Percentiles rank a stretch among this genome's conserved stretches.
These are phyloP conservation scores for Orthonevra nobilis DNA, from an alignment of 2,888 invertebrate species.

Conservation along the genomic window DNA sequence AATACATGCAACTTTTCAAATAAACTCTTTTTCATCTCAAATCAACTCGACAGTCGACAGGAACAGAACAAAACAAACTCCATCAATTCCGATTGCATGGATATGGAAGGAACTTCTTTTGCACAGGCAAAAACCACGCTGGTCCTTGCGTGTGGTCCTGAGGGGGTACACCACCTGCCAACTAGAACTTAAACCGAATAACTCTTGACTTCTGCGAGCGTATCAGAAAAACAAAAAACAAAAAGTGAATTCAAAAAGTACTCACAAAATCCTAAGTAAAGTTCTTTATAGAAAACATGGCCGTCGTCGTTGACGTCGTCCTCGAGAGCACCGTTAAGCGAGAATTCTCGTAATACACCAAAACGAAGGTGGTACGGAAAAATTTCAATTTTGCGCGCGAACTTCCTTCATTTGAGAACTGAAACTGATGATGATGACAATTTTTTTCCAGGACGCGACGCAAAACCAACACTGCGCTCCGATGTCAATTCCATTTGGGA, in stretches of 20 bases:
- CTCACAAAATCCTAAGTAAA: slow-evolving; percentile 13
- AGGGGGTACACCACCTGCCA: background rate
- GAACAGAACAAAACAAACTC: slow-evolving; percentile 32
- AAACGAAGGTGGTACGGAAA: slow-evolving; percentile 12
- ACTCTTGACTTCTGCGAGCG: slow-evolving; percentile 25
- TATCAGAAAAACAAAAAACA: background rate
- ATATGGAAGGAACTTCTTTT: slow-evolving; percentile 1
- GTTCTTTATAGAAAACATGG: too few relatives aligned
- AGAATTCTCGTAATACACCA: too few relatives aligned
- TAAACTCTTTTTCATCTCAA: slow-evolving; percentile 40
- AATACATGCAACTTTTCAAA: slow-evolving; percentile 33
- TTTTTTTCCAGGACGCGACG: slow-evolving; percentile 17
- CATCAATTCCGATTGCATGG: slow-evolving; percentile 39
- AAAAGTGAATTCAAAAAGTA: too few relatives aligned
- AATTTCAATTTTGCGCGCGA: slow-evolving; percentile 55
- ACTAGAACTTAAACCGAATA: slow-evolving; percentile 11
- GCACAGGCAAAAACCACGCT: background rate
- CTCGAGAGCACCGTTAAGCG: too few relatives aligned
- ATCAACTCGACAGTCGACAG: background rate
- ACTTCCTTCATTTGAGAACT: slow-evolving; percentile 36
- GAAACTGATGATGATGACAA: slow-evolving; percentile 49
- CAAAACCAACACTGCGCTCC: background rate
- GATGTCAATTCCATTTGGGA: slow-evolving; percentile 44
- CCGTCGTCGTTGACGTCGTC: too few relatives aligned
- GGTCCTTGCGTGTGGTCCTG: background rate